Conservation (phyloP, 2,113 vertebrate species). For the Lophotis ruficrista region DNA sequence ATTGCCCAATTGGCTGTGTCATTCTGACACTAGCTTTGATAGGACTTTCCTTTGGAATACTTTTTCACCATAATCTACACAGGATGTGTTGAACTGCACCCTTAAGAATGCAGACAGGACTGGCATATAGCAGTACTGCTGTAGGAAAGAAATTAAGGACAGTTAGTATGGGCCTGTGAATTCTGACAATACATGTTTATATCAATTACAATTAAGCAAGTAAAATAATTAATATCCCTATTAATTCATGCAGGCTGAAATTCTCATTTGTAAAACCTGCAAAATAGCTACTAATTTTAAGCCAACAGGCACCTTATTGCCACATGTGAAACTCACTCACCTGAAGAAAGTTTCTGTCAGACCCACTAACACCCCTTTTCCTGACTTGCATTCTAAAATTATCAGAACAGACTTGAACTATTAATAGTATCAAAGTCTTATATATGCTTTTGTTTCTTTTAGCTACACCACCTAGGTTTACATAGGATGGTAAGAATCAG, state of each 20-base stretch:
- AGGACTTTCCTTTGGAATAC: constrained; percentile 91
- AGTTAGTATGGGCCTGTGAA: constrained; percentile 99
- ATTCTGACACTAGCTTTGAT: constrained; percentile 88
- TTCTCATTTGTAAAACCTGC: constrained; percentile 80
- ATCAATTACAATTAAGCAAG: constrained; percentile 96
- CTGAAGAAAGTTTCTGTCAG: constrained; percentile 78
- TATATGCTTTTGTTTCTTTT: constrained; percentile 69
- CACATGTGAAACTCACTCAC: constrained; percentile 76
- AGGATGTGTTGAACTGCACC: constrained; percentile 99
- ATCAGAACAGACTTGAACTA: constrained; percentile 80
- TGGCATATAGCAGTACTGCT: constrained; percentile 99
- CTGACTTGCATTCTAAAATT: constrained; percentile 73
- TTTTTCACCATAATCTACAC: constrained; percentile 99
- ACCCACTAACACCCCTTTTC: constrained; percentile 77
- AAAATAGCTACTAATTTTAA: constrained; percentile 74
- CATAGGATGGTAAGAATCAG: constrained; percentile 59
- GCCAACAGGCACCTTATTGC: constrained; percentile 75
- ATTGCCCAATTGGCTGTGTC: constrained; percentile 86
- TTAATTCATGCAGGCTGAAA: constrained; percentile 94
- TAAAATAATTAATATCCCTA: constrained; percentile 88
- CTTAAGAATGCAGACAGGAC: constrained; percentile 99
- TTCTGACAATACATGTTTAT: constrained; percentile 94
- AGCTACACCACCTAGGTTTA: constrained; percentile 67
- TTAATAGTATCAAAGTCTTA: constrained; percentile 74
- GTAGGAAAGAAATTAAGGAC: constrained; percentile 99